These are phyloP conservation scores for Agraylea sexmaculata DNA, from an alignment of 1,140 invertebrate species.

Conservation along the genomic window DNA sequence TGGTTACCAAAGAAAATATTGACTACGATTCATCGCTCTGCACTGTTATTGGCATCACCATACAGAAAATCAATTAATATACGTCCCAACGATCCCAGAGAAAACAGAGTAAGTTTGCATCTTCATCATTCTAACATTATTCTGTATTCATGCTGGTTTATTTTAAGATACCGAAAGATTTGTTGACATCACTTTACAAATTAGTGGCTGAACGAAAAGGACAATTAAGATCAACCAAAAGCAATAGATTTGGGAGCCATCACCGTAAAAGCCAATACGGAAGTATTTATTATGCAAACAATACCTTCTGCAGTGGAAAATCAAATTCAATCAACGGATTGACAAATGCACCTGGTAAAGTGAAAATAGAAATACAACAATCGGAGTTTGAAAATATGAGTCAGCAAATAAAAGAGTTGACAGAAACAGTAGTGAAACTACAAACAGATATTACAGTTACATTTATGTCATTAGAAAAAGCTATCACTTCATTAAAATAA, in stretches of 20 bases:
- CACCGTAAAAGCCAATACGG: constrained; percentile 30
- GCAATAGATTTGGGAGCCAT: constrained; percentile 30
- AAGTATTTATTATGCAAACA: constrained; percentile 26
- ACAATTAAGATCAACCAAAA: constrained; percentile 35
- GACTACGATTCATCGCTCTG: constrained; percentile 50
- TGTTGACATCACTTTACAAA: constrained; percentile 58
- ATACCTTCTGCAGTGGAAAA: constrained; percentile 27
- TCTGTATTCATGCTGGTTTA: not conserved
- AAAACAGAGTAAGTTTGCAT: constrained; percentile 42
- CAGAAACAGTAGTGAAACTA: constrained; percentile 29
- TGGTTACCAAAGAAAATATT: constrained; percentile 53
- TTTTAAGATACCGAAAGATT: constrained; percentile 53
- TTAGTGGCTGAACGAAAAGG: constrained; percentile 56
- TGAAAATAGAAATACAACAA: constrained; percentile 34
- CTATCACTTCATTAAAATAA: too few species aligned
- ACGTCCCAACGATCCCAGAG: constrained; percentile 66
- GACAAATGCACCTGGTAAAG: constrained; percentile 36
- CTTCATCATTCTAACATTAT: not conserved
- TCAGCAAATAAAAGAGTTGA: constrained; percentile 31
- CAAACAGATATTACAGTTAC: too few species aligned
- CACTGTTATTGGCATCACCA: constrained; percentile 56
- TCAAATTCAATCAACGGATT: constrained; percentile 31
- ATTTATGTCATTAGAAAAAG: too few species aligned
- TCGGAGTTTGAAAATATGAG: constrained; percentile 29
- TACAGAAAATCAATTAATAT: constrained; percentile 58